Evolutionary conservation across 2,797 vertebrate genomes (phyloP).

Genomic region (Anisognathus igniventris): DNA sequence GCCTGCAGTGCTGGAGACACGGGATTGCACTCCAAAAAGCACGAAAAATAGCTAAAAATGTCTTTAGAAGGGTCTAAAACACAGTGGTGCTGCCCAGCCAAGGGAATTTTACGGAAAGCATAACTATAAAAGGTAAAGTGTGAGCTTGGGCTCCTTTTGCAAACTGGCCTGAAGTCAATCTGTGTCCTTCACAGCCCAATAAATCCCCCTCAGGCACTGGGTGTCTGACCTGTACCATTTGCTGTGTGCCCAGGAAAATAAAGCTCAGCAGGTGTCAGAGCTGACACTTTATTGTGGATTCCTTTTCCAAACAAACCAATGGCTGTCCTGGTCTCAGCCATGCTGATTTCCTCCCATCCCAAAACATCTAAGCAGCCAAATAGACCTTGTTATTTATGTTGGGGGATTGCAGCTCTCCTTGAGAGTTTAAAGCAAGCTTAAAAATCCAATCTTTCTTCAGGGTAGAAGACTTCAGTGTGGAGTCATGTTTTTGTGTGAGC

Average conservation of each 20-base stretch:
- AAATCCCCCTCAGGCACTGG: rapidly evolving
- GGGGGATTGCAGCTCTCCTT: neutral
- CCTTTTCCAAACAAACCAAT: neutral
- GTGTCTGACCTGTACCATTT: neutral
- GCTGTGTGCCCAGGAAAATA: neutral
- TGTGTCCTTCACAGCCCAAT: neutral
- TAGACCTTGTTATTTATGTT: neutral
- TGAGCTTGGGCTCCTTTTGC: neutral
- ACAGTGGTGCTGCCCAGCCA: neutral
- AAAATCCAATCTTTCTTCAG: neutral
- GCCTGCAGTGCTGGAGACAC: neutral
- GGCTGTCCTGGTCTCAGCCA: neutral
- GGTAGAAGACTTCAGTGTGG: neutral
- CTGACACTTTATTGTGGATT: neutral
- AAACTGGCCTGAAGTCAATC: neutral
- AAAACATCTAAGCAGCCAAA: neutral
- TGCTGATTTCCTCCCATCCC: neutral
- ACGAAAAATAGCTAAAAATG: neutral
- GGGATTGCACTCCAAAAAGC: neutral
- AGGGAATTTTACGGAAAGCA: neutral
- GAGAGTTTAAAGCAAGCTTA: neutral
- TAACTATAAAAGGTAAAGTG: neutral
- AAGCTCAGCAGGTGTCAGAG: neutral
- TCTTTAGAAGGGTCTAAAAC: neutral
- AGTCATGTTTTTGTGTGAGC: neutral